Conservation (phyloP, 2,113 vertebrate genomes). For the Rhinolophus sinicus region DNA sequence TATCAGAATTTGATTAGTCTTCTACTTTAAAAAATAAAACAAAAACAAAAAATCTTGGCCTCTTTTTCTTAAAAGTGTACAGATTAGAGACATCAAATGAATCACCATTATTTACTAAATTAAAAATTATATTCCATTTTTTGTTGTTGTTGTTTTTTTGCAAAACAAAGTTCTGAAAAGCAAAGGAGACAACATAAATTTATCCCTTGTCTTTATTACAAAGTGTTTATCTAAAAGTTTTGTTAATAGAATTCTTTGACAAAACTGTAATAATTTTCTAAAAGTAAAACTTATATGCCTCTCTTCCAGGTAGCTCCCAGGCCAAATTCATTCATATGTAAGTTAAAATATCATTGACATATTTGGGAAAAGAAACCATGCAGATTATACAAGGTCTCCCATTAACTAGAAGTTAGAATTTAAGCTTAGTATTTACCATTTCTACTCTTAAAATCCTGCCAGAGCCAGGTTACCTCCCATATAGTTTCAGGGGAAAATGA, state of each 20-base stretch:
- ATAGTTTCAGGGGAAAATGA: conserved; percentile 51
- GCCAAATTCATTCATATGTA: background rate
- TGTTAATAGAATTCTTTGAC: conserved; percentile 28
- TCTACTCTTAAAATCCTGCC: background rate
- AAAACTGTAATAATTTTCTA: background rate
- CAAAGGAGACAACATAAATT: background rate
- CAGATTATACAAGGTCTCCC: background rate
- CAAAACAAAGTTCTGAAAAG: conserved; percentile 56
- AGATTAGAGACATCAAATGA: conserved; percentile 22
- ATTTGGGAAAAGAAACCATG: background rate
- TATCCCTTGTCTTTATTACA: background rate
- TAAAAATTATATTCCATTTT: background rate
- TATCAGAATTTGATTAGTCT: background rate
- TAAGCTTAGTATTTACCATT: background rate
- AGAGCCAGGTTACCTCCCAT: background rate
- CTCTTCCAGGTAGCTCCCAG: background rate
- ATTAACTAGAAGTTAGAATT: background rate
- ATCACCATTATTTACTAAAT: conserved; percentile 5
- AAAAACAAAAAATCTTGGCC: background rate
- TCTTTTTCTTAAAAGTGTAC: conserved; percentile 20
- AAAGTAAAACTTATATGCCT: background rate
- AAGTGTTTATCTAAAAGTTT: conserved; percentile 8
- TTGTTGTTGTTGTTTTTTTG: background rate
- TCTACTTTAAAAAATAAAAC: conserved; percentile 31
- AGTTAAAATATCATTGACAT: background rate